Evolutionary conservation across 2,113 vertebrate species (phyloP).

Genomic region (Thinocorus orbignyianus): DNA sequence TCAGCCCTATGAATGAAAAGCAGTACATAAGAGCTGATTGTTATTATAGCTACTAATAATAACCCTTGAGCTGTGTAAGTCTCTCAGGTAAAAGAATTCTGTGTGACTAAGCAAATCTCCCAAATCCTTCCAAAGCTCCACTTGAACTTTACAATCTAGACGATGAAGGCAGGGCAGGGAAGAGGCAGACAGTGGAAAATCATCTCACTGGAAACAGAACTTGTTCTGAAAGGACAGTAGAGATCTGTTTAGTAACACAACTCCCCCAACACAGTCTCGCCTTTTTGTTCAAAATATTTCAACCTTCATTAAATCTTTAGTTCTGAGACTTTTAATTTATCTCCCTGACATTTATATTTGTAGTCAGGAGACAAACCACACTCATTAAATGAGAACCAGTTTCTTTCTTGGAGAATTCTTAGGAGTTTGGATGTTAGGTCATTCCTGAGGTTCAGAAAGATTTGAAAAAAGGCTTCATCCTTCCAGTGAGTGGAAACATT

Average conservation of each 20-base stretch:
- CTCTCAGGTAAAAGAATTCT: constrained; percentile 36
- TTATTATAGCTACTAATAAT: constrained; percentile 29
- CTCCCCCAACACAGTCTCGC: neutral
- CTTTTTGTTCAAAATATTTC: neutral
- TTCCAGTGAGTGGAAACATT: neutral
- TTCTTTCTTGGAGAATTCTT: neutral
- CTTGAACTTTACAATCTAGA: constrained; percentile 24
- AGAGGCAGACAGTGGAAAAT: neutral
- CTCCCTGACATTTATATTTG: neutral
- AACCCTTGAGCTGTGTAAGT: constrained; percentile 26
- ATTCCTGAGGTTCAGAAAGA: neutral
- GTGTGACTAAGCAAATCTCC: constrained; percentile 29
- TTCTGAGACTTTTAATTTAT: neutral
- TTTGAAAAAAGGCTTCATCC: neutral
- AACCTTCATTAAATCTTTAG: neutral
- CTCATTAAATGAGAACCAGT: neutral
- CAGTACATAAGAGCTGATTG: neutral
- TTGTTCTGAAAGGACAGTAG: neutral
- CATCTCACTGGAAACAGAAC: neutral
- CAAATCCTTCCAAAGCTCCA: constrained; percentile 48
- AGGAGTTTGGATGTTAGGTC: neutral
- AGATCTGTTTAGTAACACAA: neutral
- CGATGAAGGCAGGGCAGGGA: neutral
- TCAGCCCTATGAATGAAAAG: neutral
- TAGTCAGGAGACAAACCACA: neutral